Evolutionary conservation across 2,113 vertebrate genomes (phyloP).

Genomic region (Malurus cyaneus): DNA sequence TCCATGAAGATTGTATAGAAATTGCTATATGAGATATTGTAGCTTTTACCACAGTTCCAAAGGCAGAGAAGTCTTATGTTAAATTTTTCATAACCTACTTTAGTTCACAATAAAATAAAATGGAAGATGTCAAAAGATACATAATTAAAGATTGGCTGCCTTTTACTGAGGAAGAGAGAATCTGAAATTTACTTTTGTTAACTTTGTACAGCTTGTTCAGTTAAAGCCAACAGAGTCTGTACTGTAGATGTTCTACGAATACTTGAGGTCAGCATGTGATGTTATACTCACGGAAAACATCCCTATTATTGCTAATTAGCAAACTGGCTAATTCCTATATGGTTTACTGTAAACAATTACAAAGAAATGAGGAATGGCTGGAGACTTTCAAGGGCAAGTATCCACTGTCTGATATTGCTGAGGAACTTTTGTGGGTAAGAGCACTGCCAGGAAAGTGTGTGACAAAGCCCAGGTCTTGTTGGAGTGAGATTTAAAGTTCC

Average conservation of each 20-base stretch:
- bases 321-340: neutral
- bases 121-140: neutral
- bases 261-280: slow-evolving; percentile 5
- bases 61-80: neutral
- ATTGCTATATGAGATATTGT: neutral
- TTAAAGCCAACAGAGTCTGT: neutral
- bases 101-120: neutral
- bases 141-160: neutral
- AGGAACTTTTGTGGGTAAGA: neutral
- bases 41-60: neutral
- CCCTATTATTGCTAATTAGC: slow-evolving; percentile 21
- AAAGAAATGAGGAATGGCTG: neutral
- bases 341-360: slow-evolving; percentile 28
- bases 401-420: neutral
- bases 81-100: neutral
- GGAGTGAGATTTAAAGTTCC: neutral
- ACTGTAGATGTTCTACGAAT: neutral
- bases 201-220: neutral
- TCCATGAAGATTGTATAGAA: neutral
- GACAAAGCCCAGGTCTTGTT: neutral
- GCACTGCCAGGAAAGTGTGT: neutral
- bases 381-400: neutral
- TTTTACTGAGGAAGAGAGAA: neutral
- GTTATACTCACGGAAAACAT: neutral
- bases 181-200: neutral